Conservation (phyloP, 2,888 invertebrate genomes). For the Spilosoma lubricipeda region DNA sequence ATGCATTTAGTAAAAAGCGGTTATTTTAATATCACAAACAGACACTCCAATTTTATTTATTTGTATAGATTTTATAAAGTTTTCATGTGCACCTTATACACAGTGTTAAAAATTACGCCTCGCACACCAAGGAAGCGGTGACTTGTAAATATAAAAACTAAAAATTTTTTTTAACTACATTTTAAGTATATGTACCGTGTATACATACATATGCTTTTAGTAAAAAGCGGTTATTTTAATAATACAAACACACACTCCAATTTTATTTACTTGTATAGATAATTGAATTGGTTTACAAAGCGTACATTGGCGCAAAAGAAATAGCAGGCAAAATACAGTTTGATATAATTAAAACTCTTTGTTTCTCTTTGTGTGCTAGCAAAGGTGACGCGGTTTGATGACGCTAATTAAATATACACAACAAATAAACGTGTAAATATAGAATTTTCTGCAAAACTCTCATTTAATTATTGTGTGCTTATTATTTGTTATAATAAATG, state of each 20-base stretch:
- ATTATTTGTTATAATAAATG: neutral
- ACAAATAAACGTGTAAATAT: neutral
- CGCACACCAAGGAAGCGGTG: neutral
- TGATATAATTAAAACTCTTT: neutral
- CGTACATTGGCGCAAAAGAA: neutral
- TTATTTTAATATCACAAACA: too few species aligned
- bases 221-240: too few species aligned
- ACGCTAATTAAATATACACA: neutral
- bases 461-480: neutral
- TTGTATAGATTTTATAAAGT: too few species aligned
- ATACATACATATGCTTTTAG: too few species aligned
- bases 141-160: conserved; percentile 62
- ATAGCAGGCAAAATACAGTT: neutral
- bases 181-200: too few species aligned
- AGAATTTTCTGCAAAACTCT: neutral
- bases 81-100: conserved; percentile 4
- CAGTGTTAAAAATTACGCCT: conserved; percentile 14
- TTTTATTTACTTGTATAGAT: too few species aligned
- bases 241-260: too few species aligned
- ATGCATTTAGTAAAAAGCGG: too few species aligned
- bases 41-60: too few species aligned
- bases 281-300: neutral
- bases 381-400: neutral
- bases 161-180: too few species aligned
- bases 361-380: too few species aligned